These are phyloP conservation scores for Drosophila ohnishii DNA, from an alignment of 1,140 invertebrate species.

Conservation along the genomic window DNA sequence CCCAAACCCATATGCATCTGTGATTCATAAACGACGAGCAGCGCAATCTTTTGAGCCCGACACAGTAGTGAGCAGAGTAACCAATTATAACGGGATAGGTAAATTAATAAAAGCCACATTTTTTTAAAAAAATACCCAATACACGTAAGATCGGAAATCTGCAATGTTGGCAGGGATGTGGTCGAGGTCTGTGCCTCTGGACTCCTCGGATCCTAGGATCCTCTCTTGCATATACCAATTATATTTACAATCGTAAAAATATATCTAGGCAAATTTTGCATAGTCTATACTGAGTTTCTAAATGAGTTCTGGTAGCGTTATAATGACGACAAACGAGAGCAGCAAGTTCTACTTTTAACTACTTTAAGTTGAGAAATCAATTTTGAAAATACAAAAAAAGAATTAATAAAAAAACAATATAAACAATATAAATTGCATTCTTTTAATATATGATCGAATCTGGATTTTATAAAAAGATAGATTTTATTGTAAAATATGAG, in stretches of 20 bases:
- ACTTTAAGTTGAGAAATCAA: constrained; percentile 46
- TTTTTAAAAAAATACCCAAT: constrained; percentile 29
- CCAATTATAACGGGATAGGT: constrained; percentile 17
- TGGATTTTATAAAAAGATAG: not conserved
- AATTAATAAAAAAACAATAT: constrained; percentile 38
- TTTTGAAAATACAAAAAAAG: constrained; percentile 33
- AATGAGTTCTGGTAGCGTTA: constrained; percentile 54
- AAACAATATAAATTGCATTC: not conserved
- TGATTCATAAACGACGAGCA: constrained; percentile 71
- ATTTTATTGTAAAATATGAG: not conserved
- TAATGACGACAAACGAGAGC: constrained; percentile 38
- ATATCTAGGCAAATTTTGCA: constrained; percentile 64
- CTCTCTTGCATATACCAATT: constrained; percentile 62
- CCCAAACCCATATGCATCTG: constrained; percentile 58
- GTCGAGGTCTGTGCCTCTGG: constrained; percentile 30
- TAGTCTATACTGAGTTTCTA: constrained; percentile 64
- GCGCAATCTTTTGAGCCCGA: constrained; percentile 52
- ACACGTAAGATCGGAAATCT: constrained; percentile 5
- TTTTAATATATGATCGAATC: not conserved
- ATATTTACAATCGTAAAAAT: constrained; percentile 48
- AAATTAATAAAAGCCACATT: constrained; percentile 27
- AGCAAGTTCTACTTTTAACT: constrained; percentile 62
- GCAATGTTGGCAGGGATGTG: constrained; percentile 38
- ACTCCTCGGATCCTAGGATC: constrained; percentile 29
- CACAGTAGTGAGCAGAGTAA: constrained; percentile 45